phyloP scores from a whole-genome alignment of 2,888 invertebrate species.

The Pollenia labialis region DNA sequence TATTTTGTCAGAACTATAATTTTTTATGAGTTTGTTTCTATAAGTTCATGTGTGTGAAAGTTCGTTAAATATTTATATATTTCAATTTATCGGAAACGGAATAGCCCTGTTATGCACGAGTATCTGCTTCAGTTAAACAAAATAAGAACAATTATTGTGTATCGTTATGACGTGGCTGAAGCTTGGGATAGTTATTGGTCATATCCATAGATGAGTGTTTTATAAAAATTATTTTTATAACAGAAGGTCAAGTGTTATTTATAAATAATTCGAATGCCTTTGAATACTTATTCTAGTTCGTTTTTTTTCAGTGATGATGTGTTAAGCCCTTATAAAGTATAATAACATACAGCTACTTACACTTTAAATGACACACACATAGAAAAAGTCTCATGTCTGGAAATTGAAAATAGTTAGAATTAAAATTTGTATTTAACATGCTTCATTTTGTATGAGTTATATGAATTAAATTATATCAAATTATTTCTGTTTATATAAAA shows the following conservation, averaged over 20 bases:
- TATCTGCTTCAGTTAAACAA: conserved; percentile 36
- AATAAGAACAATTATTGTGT: neutral
- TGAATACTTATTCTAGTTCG: neutral
- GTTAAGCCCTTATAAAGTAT: conserved; percentile 29
- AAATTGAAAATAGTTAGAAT: no score
- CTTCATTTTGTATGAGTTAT: no score
- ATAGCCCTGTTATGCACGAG: conserved; percentile 51
- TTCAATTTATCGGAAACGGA: conserved; percentile 64
- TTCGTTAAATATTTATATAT: conserved; percentile 19
- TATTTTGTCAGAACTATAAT: neutral
- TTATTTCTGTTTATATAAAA: no score
- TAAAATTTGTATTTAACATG: no score
- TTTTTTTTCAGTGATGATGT: conserved; percentile 37
- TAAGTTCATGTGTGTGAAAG: conserved; percentile 19
- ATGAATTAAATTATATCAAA: no score
- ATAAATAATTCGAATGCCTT: conserved; percentile 3
- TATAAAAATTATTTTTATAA: conserved; percentile 22
- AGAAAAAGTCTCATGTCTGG: no score
- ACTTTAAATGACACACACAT: no score
- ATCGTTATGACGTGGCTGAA: neutral
- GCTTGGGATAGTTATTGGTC: conserved; percentile 25
- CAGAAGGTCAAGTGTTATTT: conserved; percentile 48
- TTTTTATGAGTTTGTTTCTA: conserved; percentile 4
- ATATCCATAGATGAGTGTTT: conserved; percentile 32
- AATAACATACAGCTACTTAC: neutral